Base-by-base conservation (phyloP, 2,888 invertebrate species). In the Zaprionus lineosus region DNA sequence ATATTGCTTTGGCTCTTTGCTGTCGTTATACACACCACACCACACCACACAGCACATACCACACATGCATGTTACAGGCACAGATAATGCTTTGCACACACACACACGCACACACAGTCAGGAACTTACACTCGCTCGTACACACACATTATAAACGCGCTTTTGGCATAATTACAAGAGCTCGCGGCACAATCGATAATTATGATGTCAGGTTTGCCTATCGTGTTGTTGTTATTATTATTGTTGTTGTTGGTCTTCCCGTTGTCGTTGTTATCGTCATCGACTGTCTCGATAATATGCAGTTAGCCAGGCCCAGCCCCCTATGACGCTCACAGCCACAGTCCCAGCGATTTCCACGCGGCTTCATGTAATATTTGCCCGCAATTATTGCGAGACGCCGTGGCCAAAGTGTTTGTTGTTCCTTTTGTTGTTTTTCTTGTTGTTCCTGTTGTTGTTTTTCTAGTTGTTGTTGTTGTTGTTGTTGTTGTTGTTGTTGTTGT, bases 331-430 rank as follows among this genome's bases (percentile, higher is more conserved):
- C 33, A 24, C 18, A 39, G 29, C 18, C 34, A 48, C 18, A 26
- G 37, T 7, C 21, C n/a, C n/a, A n/a, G 31, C 39, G 19, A 33
- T 50, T 46, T 51, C 31, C 2, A 33, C 47, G 60, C 55, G 60
- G 60, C 69, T 60, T 72, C 84, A 72, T 81, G 84, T 74, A 81
- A 84, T 84, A 71, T 81, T 77, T 81, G 77, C 82, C 53, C 74
- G 62, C 68, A 81, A 81, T 81, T 74, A 84, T 81, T 79, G 66
- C 79, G 76, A 75, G 73, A 83, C 78, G 56, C 44, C 57, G 46
- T 64, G 52, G 41, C 56, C 43, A 48, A 61, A 44, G 47, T 52
- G 55, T 43, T 26, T 61, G 50, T 28, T 36, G 48, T 4, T 51
- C 31, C 14, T 43, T 52, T 26, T 55, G 61, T 33, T 66, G 67